Evolutionary conservation across 2,888 invertebrate species (phyloP), one percentile per base, ranked within the genome.

Genomic region (Thymelicus lineola): DNA sequence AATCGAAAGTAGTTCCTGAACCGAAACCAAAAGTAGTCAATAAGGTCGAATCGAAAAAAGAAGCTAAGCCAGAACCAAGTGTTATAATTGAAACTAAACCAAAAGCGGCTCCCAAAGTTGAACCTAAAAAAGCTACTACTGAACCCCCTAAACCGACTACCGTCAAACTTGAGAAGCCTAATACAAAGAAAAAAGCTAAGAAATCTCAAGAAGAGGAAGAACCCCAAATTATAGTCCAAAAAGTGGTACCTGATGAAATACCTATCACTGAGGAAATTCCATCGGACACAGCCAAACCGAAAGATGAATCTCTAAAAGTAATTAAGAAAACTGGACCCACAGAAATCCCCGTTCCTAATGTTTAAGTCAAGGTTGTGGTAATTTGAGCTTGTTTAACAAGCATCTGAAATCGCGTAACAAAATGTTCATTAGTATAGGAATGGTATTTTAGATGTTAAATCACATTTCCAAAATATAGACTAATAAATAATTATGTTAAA

Each of bases 321-420:
- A 95, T 95, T 70, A 95, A 93, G 78, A 95, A 94, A 77, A 94
- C 89, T 71, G 95, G 95, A 10, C 94, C 94, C 1, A 81, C 87
- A 28, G 94, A 93, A 76, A 94, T 94, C 20, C 93, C 91, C 59
- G 86, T 88, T 74, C 89, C 87, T 72, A 81, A 84, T 68, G 71
- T 83, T 74, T 88, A 86, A 84, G 71, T 70, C 60, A 68, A 72
- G 71, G 70, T 72, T 75, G 71, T 73, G 38, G 77, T 74, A 73
- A 35, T 70, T 71, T 75, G 62, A 62, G 45, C 20, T 57, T 69
- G 7, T 68, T 70, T 76, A 74, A 75, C 74, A 72, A 72, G 74
- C 77, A 77, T 77, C 78, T 77, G 10, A 63, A 68, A 79, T 78
- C 74, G 36, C 48, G 46, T 64, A 50, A 50, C 50, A 15, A 57